Evolutionary conservation across 2,113 vertebrate genomes (phyloP), one percentile per base, ranked within the genome.

Genomic region (Tretioscincus oriximinensis): DNA sequence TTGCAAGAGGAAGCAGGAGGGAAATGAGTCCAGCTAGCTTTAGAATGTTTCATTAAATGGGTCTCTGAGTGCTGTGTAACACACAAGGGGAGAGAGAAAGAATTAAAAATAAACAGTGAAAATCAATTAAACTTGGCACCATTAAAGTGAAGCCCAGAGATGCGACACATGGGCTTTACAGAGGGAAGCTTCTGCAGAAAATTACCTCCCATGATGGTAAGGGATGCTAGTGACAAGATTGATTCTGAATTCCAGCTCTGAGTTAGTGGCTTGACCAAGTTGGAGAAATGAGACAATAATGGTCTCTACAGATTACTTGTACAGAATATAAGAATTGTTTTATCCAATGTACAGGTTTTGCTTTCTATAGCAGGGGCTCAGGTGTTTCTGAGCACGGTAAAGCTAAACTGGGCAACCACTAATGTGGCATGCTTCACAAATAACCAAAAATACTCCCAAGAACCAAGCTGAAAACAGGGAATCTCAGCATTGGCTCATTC

Each of bases 11-110:
- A 84, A 65, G 86, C 83, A 72, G 78, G 84, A 78, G 65, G 84
- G 85, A 83, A 91, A 81, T 80, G 67, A 84, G 73, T 64, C 51
- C 45, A 73, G 65, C 86, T 21, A 85, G 83, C 83, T 82, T 68
- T 81, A 73, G 83, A 88, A 85, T 70, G 60, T 75, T 90, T 93
- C 90, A 88, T 91, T 88, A 89, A 88, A 81, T 88, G 41, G 31
- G 80, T 70, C 31, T 69, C 86, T 81, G 88, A n/a, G 85, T 86
- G 83, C 73, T 28, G 51, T 29, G 35, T 35, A 82, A 49, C 4
- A 2, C 68, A 22, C 9, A 45, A 68, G 67, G 78, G 31, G 71
- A 45, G 5, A 26, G 65, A 54, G 22, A 20, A 35, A 68, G 58
- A 76, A 81, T 69, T 74, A 45, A 74, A 88, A 69, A 87, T 83